Evolutionary conservation across 2,113 vertebrate species (phyloP), one percentile per base, ranked within the genome.

Genomic region (Halcyon malimbica): DNA sequence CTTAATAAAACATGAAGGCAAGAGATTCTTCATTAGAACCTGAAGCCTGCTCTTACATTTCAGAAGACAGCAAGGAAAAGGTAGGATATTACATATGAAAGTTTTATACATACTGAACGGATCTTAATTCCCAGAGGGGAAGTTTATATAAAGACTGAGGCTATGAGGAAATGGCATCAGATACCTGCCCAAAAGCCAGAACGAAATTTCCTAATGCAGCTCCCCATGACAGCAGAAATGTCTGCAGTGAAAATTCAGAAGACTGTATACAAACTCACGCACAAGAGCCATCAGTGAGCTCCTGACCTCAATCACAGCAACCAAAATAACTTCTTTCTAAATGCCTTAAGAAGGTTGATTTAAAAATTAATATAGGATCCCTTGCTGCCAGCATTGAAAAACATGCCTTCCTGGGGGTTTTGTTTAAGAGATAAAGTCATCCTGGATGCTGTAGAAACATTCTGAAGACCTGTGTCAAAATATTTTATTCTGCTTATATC

Each of bases 111-210:
- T 81, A 37, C 44, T 88, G 80, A 94, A 96, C 59, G 75, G 76
- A 77, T 73, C 50, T 83, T 33, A 96, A 95, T 96, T 95, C 96
- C 94, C 95, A 94, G 41, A 91, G 68, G 93, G 44, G 59, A 77
- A 59, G 9, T 90, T 92, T 88, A 23, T 46, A 91, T 83, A 44
- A 25, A 85, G 97, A 77, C 18, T n/a, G 57, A 85, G 89, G 60
- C 80, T 68, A 16, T 50, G 41, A 96, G 62, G 51, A 95, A 97
- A 94, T 24, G 44, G 75, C 41, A 94, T 84, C 76, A 54, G 41
- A 86, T 65, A 67, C 14, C 84, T 70, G 63, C 39, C 82, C 81
- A 85, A 64, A 88, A 89, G 76, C 53, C 37, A 60, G 91, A 94
- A 69, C 70, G 29, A 94, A 95, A 59, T 70, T 59, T 35, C 31